Base-by-base conservation (phyloP, 2,113 vertebrate genomes). In the Lontra canadensis region DNA sequence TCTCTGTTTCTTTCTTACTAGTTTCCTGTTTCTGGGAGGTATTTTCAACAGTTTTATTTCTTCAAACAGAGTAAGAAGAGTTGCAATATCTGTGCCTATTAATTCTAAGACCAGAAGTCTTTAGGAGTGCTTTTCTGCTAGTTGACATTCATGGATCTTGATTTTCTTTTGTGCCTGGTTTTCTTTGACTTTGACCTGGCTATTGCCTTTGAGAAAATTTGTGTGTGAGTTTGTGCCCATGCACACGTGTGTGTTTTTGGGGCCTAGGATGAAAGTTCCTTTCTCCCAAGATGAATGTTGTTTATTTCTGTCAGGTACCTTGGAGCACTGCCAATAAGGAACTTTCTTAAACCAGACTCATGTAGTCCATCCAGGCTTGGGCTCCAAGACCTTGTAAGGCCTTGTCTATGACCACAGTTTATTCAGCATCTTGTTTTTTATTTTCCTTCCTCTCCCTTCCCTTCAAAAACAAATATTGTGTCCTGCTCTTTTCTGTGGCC, bases 31-130 rank as follows among this genome's bases (percentile, higher is more conserved):
- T 94, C 26, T 71, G n/a, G 9, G 31, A 80, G 26, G 55, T 82
- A 49, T 67, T 91, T 87, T 67, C 65, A 87, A 76, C 31, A 76
- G 55, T 87, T 87, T 87, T 74, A 47, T 87, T 94, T 94, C 52
- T 81, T 92, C 52, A 73, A 84, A 47, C 34, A 71, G 42, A 44
- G 34, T 90, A 31, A 93, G 81, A 80, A 73, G 57, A 86, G 34
- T 74, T 89, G 4, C 73, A 90, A 39, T 73, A 57, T 81, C 55
- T 74, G 5, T 86, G 20, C 36, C 25, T 90, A 18, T 90, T 80
- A 73, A 65, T 85, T 92, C 31, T 4, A 73, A 89, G 79, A 63
- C 36, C 13, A 80, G 31, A 88, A 85, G 73, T 95, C 31, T 80
- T 96, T 39, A 17, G 47, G 39, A 34, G 42, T 65, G 8, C 79